Evolutionary conservation across 2,113 vertebrate genomes (phyloP), one percentile per base, ranked within the genome.

Genomic region (Nesoenas mayeri): DNA sequence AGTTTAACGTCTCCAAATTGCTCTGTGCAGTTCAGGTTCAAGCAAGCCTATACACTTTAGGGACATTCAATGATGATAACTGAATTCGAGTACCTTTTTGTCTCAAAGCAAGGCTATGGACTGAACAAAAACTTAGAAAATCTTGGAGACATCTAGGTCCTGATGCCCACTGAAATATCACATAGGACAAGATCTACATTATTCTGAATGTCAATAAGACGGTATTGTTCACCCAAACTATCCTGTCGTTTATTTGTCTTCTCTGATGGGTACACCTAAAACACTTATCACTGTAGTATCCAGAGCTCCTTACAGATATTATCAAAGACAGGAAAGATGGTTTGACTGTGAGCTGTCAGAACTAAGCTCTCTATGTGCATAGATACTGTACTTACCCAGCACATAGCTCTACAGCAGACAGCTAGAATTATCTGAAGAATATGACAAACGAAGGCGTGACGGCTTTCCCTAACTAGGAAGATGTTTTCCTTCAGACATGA

Each of bases 301-400:
- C 57, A 79, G 48, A 84, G 34, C 28, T 81, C 38, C 57, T 91
- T 79, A 51, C 51, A 89, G 77, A 26, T 80, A 20, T 38, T 71
- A 58, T 44, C 69, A 91, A 90, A 95, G 69, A 62, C 17, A 56
- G 31, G 32, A 64, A 79, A 88, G 56, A 44, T 14, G 31, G 51
- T 72, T 92, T 95, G 72, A 81, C 51, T 95, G 57, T 13, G 34
- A 93, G 65, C 72, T 95, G 94, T 93, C 94, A 95, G 89, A 75
- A 93, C 53, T 32, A 91, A 92, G 72, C 50, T 91, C 42, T 88
- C 56, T 91, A 0, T 36, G 47, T 81, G 73, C 61, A 85, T 9
- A 75, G 73, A 93, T 74, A 91, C 80, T 42, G 26, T 64, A 74
- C 11, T 32, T 93, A 95, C 4, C 80, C 80, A 93, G 53, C 2